A percentile compares a stretch with the other conserved stretches of the same genome.
Conservation (phyloP, 2,113 vertebrate species). For the Fregata magnificens region DNA sequence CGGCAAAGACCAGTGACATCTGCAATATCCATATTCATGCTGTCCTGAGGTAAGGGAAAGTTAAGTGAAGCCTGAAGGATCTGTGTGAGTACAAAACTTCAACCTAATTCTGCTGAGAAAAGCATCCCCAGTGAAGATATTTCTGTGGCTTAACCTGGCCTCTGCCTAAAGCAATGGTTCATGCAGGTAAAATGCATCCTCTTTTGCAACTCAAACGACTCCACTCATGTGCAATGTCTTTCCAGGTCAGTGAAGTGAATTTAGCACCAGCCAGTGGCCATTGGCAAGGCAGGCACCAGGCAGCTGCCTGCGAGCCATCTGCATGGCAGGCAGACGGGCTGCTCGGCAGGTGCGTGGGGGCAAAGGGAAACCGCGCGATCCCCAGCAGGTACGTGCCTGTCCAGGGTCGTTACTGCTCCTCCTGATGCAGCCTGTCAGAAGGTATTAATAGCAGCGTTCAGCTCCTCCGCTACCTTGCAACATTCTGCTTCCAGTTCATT, state of each 20-base stretch:
- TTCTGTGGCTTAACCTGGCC: not conserved
- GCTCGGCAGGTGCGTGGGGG: not conserved
- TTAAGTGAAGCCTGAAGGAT: not conserved
- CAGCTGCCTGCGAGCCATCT: not conserved
- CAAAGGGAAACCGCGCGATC: accelerated
- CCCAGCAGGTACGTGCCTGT: not conserved
- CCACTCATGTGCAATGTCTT: accelerated
- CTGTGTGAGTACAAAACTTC: not conserved
- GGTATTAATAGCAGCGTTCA: not conserved
- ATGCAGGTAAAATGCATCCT: not conserved
- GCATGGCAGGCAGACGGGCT: not conserved
- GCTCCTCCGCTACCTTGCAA: not conserved
- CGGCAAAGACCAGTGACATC: not conserved
- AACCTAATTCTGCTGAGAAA: not conserved
- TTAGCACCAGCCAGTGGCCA: not conserved
- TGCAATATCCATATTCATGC: not conserved
- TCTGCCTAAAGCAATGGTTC: not conserved
- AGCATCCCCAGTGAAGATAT: not conserved
- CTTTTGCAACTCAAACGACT: not conserved
- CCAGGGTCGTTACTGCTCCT: not conserved
- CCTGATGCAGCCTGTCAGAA: not conserved
- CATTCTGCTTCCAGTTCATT: not conserved
- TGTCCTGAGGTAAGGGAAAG: not conserved
- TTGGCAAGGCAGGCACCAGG: not conserved
- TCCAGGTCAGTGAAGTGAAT: not conserved